Evolutionary conservation across 2,888 invertebrate species (phyloP), one percentile per base, ranked within the genome.

Genomic region (Latrodectus hesperus): DNA sequence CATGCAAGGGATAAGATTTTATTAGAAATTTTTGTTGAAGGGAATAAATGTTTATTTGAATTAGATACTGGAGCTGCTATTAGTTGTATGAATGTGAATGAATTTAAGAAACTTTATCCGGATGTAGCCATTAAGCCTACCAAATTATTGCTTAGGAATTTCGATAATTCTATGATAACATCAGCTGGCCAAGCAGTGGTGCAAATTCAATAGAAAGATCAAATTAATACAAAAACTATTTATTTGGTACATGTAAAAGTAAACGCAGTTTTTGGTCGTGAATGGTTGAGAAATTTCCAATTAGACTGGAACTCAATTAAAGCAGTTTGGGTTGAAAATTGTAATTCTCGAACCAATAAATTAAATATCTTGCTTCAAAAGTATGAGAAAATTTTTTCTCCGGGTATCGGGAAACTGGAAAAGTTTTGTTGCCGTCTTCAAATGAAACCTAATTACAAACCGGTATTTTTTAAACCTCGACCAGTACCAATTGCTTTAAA

Each of bases 61-160:
- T 68, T 68, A 68, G 68, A 68, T 68, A 68, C 68, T 68, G 68
- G 68, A 26, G 68, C 68, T 68, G 68, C 68, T 68, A 68, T 68
- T 68, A 26, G 68, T 68, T 68, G 68, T 68, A 68, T 68, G 68
- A 68, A 68, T 68, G 68, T 68, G 68, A 68, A 68, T 68, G 68
- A 68, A 68, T 68, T 68, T 68, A 68, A 71, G 71, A 77, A 77
- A 77, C 77, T 77, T 77, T 77, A 67, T 68, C 77, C 77, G 67
- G 77, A 77, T 77, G 77, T 77, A 77, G 77, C 77, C 77, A 77
- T 77, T 77, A 77, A 77, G 77, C 77, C 77, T 67, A 77, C 78
- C 78, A 70, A 78, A 78, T 78, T 78, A 78, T 78, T 78, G 78
- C 78, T 78, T 78, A 78, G 78, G 78, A 78, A 78, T 78, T 78